Conservation (phyloP, 2,797 vertebrate species). For the Todus mexicanus region DNA sequence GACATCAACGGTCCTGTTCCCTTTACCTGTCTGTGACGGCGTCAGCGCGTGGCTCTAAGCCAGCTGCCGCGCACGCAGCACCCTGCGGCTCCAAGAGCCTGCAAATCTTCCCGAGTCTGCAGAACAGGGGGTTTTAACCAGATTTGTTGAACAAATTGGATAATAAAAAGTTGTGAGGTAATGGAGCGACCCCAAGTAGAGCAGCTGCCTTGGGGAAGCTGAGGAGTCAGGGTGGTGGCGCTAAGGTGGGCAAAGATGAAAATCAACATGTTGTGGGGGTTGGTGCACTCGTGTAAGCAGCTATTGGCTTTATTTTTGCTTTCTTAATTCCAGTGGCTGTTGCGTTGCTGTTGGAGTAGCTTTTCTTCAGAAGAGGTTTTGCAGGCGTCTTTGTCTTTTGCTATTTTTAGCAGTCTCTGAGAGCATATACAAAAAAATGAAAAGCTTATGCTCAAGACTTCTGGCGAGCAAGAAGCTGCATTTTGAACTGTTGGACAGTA, state of each 20-base stretch:
- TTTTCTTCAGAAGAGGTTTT: background rate
- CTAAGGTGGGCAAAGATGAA: too few species aligned
- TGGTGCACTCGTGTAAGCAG: background rate
- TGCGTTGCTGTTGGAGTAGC: background rate
- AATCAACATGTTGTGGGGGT: rapidly evolving
- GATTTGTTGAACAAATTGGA: background rate
- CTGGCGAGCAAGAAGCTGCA: background rate
- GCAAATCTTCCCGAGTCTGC: background rate
- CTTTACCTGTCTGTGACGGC: too few species aligned
- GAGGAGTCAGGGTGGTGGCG: background rate
- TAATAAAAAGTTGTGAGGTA: background rate
- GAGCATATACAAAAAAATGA: background rate
- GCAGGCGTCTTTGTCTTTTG: background rate
- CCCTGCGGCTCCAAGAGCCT: background rate
- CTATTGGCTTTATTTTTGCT: background rate
- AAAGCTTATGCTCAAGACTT: background rate
- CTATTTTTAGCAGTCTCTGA: background rate
- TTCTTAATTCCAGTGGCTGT: background rate
- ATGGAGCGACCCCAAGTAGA: too few species aligned
- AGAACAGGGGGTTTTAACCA: too few species aligned
- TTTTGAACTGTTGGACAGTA: background rate
- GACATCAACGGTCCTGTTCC: background rate
- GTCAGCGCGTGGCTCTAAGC: background rate
- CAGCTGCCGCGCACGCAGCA: background rate
- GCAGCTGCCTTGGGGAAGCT: background rate